These are phyloP conservation scores for Brotula barbata DNA, from an alignment of 2,797 vertebrate genomes.

Conservation along the genomic window DNA sequence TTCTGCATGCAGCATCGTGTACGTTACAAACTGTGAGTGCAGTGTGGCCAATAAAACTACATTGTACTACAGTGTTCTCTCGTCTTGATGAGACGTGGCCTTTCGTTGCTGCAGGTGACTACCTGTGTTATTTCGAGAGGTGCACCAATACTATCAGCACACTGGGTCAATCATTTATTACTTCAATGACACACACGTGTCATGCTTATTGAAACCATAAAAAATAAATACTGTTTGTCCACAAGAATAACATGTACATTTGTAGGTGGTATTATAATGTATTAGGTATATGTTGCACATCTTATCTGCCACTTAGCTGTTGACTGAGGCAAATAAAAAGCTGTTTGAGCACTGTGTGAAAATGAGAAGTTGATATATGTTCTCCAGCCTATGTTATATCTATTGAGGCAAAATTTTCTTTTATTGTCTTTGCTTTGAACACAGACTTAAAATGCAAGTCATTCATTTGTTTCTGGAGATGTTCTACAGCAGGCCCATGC, in stretches of 20 bases:
- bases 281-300: not conserved
- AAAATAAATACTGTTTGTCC: not conserved
- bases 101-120: conserved; percentile 7
- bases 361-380: not conserved
- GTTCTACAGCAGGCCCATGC: not conserved
- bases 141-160: not conserved
- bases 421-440: not conserved
- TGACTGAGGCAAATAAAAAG: not conserved
- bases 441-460: not conserved
- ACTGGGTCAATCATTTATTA: too few species aligned
- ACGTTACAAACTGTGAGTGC: not conserved
- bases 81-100: conserved; percentile 2
- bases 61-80: not conserved
- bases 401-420: not conserved
- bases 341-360: not conserved
- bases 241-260: not conserved
- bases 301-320: not conserved
- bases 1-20: conserved; percentile 53
- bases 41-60: conserved; percentile 18
- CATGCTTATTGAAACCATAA: too few species aligned
- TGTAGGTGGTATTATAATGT: not conserved
- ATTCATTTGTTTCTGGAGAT: not conserved
- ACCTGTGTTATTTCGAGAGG: conserved; percentile 36
- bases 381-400: not conserved
- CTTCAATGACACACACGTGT: too few species aligned